Base-by-base conservation (phyloP, 30 jellyfish, hydroid and myxozoan species). In the Aurelia aurita region DNA sequence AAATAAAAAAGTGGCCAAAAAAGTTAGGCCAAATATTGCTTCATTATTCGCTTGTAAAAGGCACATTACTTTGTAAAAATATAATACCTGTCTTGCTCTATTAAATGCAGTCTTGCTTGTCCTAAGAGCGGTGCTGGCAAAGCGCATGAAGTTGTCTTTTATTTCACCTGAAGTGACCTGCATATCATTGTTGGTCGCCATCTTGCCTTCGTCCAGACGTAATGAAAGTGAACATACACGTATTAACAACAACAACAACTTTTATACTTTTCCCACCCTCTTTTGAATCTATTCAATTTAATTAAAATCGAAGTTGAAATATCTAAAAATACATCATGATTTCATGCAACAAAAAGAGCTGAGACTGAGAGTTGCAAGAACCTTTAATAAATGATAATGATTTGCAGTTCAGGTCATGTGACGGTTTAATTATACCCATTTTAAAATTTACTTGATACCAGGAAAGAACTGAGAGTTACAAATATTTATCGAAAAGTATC, bases 11-110 rank as follows among this genome's bases (percentile, higher is more conserved):
- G 63, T 23, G 63, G 9, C 21, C 21, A 34, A 18, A 6, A 9
- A 31, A 32, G 76, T 14, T 15, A 15, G 76, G 43, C 43, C 43
- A 8, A 15, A 2, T 3, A 49, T 13, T 19, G 9, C 69, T 43
- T 72, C 16, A 35, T 10, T 9, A 7, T 12, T 19, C n/a, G 31
- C 51, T n/a, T 22, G 11, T 21, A 54, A 43, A 54, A 18, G 58
- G 49, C 27, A 46, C 47, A n/a, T 1, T 25, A 25, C 55, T n/a
- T 26, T 4, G 21, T 7, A 18, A 12, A 28, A 60, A 82, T 16
- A 2, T 13, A 34, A 26, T 80, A 92, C 98, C 96, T 93, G 98
- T 62, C 96, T 82, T 59, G 98, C 98, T 62, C 98, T 84, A 39
- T 77, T 87, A 65, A 84, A 88, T 1, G 97, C 98, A 34, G 96